Base-by-base conservation (phyloP, 1,140 invertebrate genomes). In the Magallana ariakensis region DNA sequence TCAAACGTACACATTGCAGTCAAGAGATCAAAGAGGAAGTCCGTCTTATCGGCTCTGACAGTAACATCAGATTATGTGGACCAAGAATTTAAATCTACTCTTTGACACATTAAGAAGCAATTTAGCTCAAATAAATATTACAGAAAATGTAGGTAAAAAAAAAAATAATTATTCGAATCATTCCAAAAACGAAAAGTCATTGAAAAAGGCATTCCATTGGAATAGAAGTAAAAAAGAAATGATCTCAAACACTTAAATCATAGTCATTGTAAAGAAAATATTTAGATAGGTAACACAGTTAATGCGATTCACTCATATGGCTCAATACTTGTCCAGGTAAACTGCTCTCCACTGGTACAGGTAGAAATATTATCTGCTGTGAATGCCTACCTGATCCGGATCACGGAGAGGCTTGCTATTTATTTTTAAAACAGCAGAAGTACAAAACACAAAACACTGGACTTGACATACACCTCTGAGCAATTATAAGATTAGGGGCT, bases 341-440 rank as follows among this genome's bases (percentile, higher is more conserved):
- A 46, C 33, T 2, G 33, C 33, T 46, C 33, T 4, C 33, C 33
- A 46, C 33, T 46, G 22, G 7, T 13, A 75, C 66, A 75, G 26
- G 26, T 75, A 33, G 66, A 75, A 75, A 26, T 33, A 22, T 26
- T 75, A 75, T 75, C 22, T 75, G 22, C 8, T 22, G 11, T 26
- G 22, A 26, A 75, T 75, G 22, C 33, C 22, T 75, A 75, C 6
- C 66, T 75, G 66, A 75, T 75, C 66, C 22, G 15, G 66, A 75
- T 75, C 66, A 75, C 15, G 66, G 33, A 26, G 33, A 75, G 22
- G 22, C 66, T 75, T 75, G 26, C 66, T 26, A 75, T 26, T 75
- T 75, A 75, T 75, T 75, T 75, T 75, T 75, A 75, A 75, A 75
- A 75, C 22, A 75, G 66, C 66, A 75, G 66, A 75, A 75, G 66